phyloP scores from a whole-genome alignment of 2,888 invertebrate genomes.

The Dichetophora obliterata region DNA sequence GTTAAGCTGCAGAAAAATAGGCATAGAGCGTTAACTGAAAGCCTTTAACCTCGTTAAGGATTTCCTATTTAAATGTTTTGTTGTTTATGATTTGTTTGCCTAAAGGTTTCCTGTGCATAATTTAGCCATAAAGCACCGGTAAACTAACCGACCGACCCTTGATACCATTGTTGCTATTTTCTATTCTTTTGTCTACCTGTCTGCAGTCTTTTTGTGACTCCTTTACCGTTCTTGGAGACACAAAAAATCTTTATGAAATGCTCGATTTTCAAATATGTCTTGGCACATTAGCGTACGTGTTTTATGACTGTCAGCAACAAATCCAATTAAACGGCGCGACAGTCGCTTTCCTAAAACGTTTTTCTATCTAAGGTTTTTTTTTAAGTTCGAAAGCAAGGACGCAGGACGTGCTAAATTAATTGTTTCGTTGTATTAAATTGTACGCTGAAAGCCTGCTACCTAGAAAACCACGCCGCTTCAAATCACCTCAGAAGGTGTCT shows the following conservation, averaged over 20 bases:
- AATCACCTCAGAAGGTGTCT: neutral
- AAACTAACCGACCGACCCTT: neutral
- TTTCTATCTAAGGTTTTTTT: too few species aligned
- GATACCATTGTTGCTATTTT: slow-evolving; percentile 51
- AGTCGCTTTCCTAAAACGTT: neutral
- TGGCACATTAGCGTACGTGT: slow-evolving; percentile 58
- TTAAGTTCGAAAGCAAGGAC: too few species aligned
- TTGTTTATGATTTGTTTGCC: neutral
- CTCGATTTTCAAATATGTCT: slow-evolving; percentile 50
- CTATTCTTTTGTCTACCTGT: neutral
- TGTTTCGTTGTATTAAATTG: neutral
- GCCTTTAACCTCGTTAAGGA: neutral
- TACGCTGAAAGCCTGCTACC: neutral
- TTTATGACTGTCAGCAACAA: slow-evolving; percentile 49
- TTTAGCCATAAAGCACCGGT: slow-evolving; percentile 30
- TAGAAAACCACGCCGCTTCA: neutral
- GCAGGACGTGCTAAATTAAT: too few species aligned
- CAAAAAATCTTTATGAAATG: slow-evolving; percentile 37
- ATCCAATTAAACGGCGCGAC: slow-evolving; percentile 47
- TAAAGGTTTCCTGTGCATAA: slow-evolving; percentile 1
- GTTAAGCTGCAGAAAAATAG: too few species aligned
- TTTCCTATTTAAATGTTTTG: neutral
- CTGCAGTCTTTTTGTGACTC: neutral
- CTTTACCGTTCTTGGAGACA: too few species aligned
- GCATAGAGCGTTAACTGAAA: neutral